Base-by-base conservation (phyloP, 2,113 vertebrate species). In the Piprites chloris region DNA sequence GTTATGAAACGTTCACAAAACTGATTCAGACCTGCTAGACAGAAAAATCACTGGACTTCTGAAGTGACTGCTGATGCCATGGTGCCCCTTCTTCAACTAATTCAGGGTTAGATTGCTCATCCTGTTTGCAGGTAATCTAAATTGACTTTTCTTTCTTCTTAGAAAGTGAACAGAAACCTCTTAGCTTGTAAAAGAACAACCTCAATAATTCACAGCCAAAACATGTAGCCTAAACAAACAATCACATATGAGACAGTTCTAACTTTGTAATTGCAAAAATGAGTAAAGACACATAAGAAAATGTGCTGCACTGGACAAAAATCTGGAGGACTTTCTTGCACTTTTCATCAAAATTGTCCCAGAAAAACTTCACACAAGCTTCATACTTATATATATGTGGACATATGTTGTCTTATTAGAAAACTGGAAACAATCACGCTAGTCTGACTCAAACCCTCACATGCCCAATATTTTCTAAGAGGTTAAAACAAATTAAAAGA, bases 401-500 rank as follows among this genome's bases (percentile, higher is more conserved):
- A 67, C 14, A 75, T 30, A 18, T 4, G 47, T 35, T 14, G 20
- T 56, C 49, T 80, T 55, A 59, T 41, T n/a, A 88, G 17, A 74
- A 88, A 17, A 39, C 58, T 59, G 56, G 22, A 90, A 89, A 67
- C 0, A 0, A 0, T 39, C 50, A 88, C 14, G 16, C 10, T 35
- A 77, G 59, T 66, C 35, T 77, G 27, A 83, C 27, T 59, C 37
- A 83, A 66, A 93, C 61, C 8, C 42, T 91, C 71, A 53, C 16
- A 58, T 7, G 19, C 1, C 42, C 6, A 44, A 4, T 59, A 71
- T 83, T 71, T 88, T 33, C 44, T 56, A 65, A 73, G 68, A 74
- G 24, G 67, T 23, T 4, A 80, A 74, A 86, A 80, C 24, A 86
- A 83, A 73, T 58, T 65, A 66, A 47, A 86, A n/a, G 15, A 69